Conservation (phyloP, 2,888 invertebrate genomes). For the Caenorhabditis macrosperma region DNA sequence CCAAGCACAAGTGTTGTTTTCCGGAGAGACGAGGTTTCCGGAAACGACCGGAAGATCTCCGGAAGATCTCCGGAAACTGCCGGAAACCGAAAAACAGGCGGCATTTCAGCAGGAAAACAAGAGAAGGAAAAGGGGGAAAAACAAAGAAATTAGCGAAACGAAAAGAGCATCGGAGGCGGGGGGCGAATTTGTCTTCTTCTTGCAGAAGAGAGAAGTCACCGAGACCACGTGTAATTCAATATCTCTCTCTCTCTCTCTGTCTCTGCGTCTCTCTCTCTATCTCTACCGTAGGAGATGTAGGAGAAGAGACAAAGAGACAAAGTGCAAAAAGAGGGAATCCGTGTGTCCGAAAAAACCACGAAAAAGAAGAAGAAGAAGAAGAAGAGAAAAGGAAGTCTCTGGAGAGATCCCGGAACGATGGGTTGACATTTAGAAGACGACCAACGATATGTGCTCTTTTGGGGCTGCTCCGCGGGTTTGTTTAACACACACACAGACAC, state of each 20-base stretch:
- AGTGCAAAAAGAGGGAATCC: neutral
- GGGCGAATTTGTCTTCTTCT: slow-evolving; percentile 9
- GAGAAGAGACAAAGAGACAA: neutral
- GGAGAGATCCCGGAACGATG: neutral
- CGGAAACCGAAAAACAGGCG: too few relatives aligned
- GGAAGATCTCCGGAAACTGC: too few relatives aligned
- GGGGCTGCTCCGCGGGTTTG: too few relatives aligned
- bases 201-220: slow-evolving; percentile 73
- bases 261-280: neutral
- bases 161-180: neutral
- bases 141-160: neutral
- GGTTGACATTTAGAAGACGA: slow-evolving; percentile 1
- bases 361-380: neutral
- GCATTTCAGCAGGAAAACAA: neutral
- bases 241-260: neutral
- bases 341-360: neutral
- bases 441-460: neutral
- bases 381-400: neutral
- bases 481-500: too few relatives aligned
- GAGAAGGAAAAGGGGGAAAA: neutral
- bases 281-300: neutral
- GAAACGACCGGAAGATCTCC: too few relatives aligned
- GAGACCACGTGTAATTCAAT: neutral
- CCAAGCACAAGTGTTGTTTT: neutral
- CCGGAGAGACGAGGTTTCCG: neutral